Base-by-base conservation (phyloP, 2,888 invertebrate genomes). In the Calameuta idolon region DNA sequence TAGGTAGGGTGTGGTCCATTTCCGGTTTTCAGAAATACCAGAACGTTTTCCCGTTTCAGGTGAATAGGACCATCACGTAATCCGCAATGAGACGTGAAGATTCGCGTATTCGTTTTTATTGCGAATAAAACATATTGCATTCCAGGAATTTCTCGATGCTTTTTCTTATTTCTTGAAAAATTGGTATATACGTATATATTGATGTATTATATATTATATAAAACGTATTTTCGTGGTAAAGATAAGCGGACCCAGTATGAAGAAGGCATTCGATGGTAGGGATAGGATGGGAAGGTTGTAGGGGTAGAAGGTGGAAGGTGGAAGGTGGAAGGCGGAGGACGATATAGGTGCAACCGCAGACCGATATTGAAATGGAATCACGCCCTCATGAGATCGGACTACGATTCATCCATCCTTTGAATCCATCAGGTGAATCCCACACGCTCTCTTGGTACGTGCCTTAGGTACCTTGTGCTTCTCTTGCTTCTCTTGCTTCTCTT, bases 331-430 rank as follows among this genome's bases (percentile, higher is more conserved):
- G 34, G 74, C 23, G 74, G 34, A 34, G 30, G 34, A 74, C 74
- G 74, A 74, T 74, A 74, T 34, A 74, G 31, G 74, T 33, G 79
- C 83, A 81, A 87, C 84, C 86, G 81, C 87, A 83, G 85, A 80
- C 79, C 86, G 89, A 87, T 87, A 89, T 90, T 89, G 90, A 89
- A 91, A 90, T 90, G 88, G 88, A 90, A 91, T 91, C 89, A 88
- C 89, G 89, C 71, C 71, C 71, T 71, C 71, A 34, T 34, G 12
- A 34, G 71, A 71, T 71, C 71, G 71, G 33, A 71, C 71, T 71
- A 71, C 71, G 71, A 31, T 31, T 55, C 55, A 55, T 55, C 55
- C 55, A 55, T 55, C 55, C 55, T 55, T 55, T 23, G 55, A 55
- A 33, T 33, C 71, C 71, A 71, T 71, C 71, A 34, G 71, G 33